Base-by-base conservation (phyloP, 2,888 invertebrate genomes). In the Dyspetes luteomarginatus region DNA sequence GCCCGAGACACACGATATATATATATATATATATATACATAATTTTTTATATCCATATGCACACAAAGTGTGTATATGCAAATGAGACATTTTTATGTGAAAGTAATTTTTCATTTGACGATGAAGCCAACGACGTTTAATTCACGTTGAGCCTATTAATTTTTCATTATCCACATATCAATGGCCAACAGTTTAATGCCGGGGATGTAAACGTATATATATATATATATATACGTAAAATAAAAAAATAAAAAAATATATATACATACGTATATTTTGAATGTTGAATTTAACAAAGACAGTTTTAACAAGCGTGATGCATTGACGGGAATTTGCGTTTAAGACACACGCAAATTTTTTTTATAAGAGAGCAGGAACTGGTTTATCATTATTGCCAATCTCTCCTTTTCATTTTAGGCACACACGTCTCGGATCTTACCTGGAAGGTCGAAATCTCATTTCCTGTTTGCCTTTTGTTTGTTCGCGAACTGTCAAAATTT, bases 1-100 rank as follows among this genome's bases (percentile, higher is more conserved):
- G 60, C 75, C 67, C 76, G 72, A 81, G 67, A 48, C 74, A 76
- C 55, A 65, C 41, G 22, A 36, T 28, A 17, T 71, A 30, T 17
- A 62, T 15, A 64, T 22, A 30, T 45, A 56, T 22, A 64, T 17
- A 15, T 12, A 24, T 48, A 24, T 41, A 26, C 45, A 17, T 30
- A n/a, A n/a, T n/a, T n/a, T n/a, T n/a, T n/a, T n/a, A 17, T 30
- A 58, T 19, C 7, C 3, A n/a, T 45, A 50, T 62, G 24, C 36
- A 45, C 26, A 26, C 65, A 48, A 45, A 15, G 7, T 15, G 15
- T 43, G 41, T 43, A 28, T 19, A 69, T 56, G 19, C 60, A 24
- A 60, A 45, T 22, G 30, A 22, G 48, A 2, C 52, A 41, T 48
- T 30, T 22, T 15, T 22, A 15, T 19, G 24, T 22, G 50, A 15